phyloP scores from a whole-genome alignment of 2,888 invertebrate genomes.

The Laothoe populi region DNA sequence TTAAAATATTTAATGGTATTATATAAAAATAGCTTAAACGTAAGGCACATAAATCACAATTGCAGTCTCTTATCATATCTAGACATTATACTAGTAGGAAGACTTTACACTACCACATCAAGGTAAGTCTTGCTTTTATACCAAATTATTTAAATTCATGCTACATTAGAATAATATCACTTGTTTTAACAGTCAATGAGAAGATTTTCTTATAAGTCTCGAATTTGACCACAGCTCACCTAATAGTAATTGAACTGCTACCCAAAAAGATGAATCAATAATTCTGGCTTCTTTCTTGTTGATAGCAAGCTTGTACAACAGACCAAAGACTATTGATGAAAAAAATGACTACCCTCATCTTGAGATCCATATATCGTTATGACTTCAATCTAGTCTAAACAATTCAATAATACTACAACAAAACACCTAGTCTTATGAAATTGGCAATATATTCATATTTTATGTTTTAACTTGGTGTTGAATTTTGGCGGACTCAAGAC shows the following conservation, averaged over 20 bases:
- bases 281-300: neutral
- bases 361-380: constrained; percentile 63
- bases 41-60: constrained; percentile 70
- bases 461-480: constrained; percentile 74
- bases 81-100: constrained; percentile 27
- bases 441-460: constrained; percentile 52
- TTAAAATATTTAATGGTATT: constrained; percentile 41
- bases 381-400: constrained; percentile 5
- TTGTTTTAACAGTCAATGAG: neutral
- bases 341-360: constrained; percentile 57
- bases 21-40: constrained; percentile 59
- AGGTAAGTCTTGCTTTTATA: neutral
- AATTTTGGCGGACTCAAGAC: constrained; percentile 85
- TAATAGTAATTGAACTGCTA: constrained; percentile 34
- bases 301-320: neutral
- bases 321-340: constrained; percentile 10
- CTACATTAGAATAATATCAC: constrained; percentile 11
- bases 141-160: constrained; percentile 7
- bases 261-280: neutral
- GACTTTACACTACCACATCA: constrained; percentile 23
- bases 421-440: constrained; percentile 9
- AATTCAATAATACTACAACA: neutral
- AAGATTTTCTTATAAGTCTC: neutral
- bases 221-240: neutral
- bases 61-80: constrained; percentile 25